Percentiles rank a stretch among this genome's conserved stretches.
Conservation (phyloP, 1,140 invertebrate species). For the Listronotus oregonensis region DNA sequence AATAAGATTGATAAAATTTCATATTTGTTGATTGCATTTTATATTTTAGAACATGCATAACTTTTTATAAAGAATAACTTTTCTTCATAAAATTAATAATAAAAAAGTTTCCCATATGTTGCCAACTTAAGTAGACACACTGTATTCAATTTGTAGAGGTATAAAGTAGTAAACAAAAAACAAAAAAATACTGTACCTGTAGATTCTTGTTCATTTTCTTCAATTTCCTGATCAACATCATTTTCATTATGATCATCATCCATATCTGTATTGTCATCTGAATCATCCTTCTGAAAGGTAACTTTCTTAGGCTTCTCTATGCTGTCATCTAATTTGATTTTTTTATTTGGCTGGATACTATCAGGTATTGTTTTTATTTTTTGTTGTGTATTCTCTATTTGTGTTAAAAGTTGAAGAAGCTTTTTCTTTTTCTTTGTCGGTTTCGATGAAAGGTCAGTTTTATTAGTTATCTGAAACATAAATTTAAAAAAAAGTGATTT, state of each 20-base stretch:
- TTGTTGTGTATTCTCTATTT: conserved; percentile 5
- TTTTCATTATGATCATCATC: conserved; percentile 45
- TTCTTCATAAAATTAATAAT: too few relatives aligned
- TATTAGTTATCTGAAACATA: conserved; percentile 24
- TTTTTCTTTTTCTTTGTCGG: conserved; percentile 13
- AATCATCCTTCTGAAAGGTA: conserved; percentile 16
- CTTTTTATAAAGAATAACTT: too few relatives aligned
- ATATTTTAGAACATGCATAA: too few relatives aligned
- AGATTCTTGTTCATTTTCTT: conserved; percentile 21
- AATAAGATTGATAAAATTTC: too few relatives aligned
- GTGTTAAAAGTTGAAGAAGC: neutral
- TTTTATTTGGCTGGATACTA: conserved; percentile 45
- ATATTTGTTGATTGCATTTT: too few relatives aligned
- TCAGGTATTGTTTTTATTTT: conserved; percentile 51
- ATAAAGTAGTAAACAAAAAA: too few relatives aligned
- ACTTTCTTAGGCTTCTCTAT: conserved; percentile 45
- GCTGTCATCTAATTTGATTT: conserved; percentile 49
- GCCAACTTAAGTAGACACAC: too few relatives aligned
- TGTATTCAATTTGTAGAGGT: too few relatives aligned
- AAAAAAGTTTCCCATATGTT: too few relatives aligned
- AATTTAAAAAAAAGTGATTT: too few relatives aligned
- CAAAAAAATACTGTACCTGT: too few relatives aligned
- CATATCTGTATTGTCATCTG: conserved; percentile 48
- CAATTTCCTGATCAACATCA: conserved; percentile 42
- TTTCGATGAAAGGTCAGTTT: conserved; percentile 34